Base-by-base conservation (phyloP, 2,797 vertebrate genomes). In the Caiman crocodilus region DNA sequence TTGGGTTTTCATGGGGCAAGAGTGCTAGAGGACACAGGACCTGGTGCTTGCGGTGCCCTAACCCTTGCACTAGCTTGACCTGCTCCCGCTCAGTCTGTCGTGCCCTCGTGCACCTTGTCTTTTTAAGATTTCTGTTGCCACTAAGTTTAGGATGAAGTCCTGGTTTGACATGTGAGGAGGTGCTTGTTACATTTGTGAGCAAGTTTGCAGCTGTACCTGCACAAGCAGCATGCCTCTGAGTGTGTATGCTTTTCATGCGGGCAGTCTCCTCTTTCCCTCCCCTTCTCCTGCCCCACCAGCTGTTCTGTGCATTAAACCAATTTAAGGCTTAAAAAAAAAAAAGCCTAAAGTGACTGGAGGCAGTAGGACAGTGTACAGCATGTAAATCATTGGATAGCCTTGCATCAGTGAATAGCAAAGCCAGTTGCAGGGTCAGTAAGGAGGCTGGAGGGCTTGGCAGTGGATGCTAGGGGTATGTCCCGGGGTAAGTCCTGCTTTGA, bases 141-240 rank as follows among this genome's bases (percentile, higher is more conserved):
- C 74, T 96, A 95, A 89, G 87, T 95, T 92, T 82, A 87, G 90
- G 87, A 89, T 94, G 88, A 96, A 94, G 93, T 94, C 76, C 15
- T 78, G 84, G 90, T 93, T 94, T 89, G 84, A 82, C 85, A 84
- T 91, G 85, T 90, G 93, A 91, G 95, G 78, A 94, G 95, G 85
- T 92, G 92, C 79, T 90, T 94, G 89, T 91, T 95, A 80, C 32
- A 81, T 90, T 94, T 83, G 91, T 91, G 91, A 92, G 42, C 42
- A 11, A 50, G 42, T 10, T 30, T 23, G 14, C 55, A 69, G 58
- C 73, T 58, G 21, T n/a, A n/a, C n/a, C 42, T 32, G 20, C 88
- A 86, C 80, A 90, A 94, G 71, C 93, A 94, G 71, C 92, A 83
- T 79, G 78, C 60, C 30, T 79, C 86, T 89, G 92, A 93, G 94